A percentile compares a stretch with the other conserved stretches of the same genome.
These are phyloP conservation scores for Cerastoderma edule DNA, from an alignment of 2,888 invertebrate species.

Conservation along the genomic window DNA sequence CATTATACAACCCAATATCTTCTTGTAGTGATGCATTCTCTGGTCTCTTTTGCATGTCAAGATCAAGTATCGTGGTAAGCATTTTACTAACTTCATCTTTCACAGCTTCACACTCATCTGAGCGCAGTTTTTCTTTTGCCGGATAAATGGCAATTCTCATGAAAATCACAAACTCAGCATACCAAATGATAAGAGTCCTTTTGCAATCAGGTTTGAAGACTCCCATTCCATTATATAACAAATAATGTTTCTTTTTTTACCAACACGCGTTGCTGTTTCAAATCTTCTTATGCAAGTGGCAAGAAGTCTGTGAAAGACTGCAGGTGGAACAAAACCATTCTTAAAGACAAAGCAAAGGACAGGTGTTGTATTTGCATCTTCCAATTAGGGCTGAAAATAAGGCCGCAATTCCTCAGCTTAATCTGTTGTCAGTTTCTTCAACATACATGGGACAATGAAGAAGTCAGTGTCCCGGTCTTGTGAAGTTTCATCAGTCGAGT, in stretches of 20 bases:
- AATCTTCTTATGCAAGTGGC: background rate
- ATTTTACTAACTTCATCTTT: constrained; percentile 15
- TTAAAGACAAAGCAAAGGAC: too few species aligned
- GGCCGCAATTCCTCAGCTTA: background rate
- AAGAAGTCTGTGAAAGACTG: too few species aligned
- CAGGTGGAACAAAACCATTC: too few species aligned
- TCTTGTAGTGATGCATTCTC: background rate
- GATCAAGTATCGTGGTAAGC: constrained; percentile 21
- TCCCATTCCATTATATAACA: constrained; percentile 48
- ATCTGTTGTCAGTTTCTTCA: background rate
- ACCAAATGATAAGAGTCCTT: constrained; percentile 39
- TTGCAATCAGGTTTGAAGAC: constrained; percentile 31
- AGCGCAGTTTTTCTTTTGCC: background rate
- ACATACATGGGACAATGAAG: background rate
- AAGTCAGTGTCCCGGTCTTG: background rate
- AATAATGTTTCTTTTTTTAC: constrained; percentile 5
- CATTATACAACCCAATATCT: constrained; percentile 31
- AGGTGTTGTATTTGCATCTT: background rate
- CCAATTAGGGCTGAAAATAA: background rate
- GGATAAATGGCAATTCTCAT: constrained; percentile 31
- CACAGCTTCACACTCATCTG: constrained; percentile 13
- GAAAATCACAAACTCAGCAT: constrained; percentile 46
- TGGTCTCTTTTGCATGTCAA: constrained; percentile 27
- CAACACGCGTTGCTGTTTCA: background rate
- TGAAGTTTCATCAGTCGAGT: background rate